A percentile compares a stretch with the other conserved stretches of the same genome.
Evolutionary conservation across 1,140 invertebrate genomes (phyloP).

Genomic region (Microplitis demolitor): DNA sequence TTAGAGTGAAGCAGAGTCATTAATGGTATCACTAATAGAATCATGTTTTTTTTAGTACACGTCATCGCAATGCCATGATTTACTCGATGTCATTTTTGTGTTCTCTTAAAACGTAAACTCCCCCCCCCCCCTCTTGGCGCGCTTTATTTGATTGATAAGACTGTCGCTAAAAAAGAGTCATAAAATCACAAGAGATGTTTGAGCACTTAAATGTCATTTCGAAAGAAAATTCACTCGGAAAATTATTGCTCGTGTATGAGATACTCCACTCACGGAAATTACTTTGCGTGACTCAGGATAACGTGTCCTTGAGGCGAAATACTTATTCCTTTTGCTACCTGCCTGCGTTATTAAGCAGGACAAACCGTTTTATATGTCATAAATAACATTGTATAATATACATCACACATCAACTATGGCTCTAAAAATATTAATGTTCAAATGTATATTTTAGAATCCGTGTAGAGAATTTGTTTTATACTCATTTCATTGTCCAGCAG

Average conservation of each 20-base stretch:
- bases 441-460: neutral
- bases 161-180: neutral
- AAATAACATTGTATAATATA: conserved; percentile 12
- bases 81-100: neutral
- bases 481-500: conserved; percentile 2
- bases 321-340: neutral
- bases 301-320: neutral
- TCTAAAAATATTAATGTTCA: neutral
- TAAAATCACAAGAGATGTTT: conserved; percentile 14
- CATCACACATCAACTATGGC: neutral
- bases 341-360: neutral
- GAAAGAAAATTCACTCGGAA: conserved; percentile 7
- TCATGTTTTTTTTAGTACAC: conserved; percentile 33
- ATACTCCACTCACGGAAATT: conserved; percentile 27
- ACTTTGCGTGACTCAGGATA: conserved; percentile 28
- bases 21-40: conserved; percentile 57
- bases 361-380: conserved; percentile 3
- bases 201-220: neutral
- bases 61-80: conserved; percentile 2
- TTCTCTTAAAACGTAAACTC: neutral
- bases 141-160: conserved; percentile 22
- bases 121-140: neutral
- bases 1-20: conserved; percentile 52
- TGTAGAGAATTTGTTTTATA: neutral
- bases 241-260: neutral